phyloP scores from a whole-genome alignment of 2,888 invertebrate species.

The Auanema sp. region DNA sequence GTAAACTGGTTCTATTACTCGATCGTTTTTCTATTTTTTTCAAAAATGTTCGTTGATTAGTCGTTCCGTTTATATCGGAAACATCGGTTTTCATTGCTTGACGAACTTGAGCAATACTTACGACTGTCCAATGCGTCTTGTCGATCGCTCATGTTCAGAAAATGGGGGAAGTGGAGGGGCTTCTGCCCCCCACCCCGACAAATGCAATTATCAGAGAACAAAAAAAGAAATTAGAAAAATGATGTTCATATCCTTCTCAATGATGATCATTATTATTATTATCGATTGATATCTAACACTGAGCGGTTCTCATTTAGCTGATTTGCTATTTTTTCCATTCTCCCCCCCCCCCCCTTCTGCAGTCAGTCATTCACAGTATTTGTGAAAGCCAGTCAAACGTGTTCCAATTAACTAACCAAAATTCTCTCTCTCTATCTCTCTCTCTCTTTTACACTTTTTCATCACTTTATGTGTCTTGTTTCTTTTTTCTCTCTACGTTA shows the following conservation, averaged over 20 bases:
- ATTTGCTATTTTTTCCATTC: background rate
- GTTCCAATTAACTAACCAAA: background rate
- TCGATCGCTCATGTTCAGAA: too few relatives aligned
- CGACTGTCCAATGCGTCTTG: too few relatives aligned
- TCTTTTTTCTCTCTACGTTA: conserved; percentile 1
- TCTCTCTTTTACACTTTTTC: background rate
- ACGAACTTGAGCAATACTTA: too few relatives aligned
- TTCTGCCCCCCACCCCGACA: background rate
- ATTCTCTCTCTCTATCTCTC: conserved; percentile 2
- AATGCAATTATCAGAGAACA: background rate
- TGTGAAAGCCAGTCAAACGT: too few relatives aligned
- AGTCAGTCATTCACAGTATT: too few relatives aligned
- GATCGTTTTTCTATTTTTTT: too few relatives aligned
- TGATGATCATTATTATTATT: background rate
- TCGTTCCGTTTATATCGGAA: too few relatives aligned
- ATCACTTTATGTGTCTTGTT: background rate
- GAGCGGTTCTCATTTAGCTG: background rate
- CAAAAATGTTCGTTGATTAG: too few relatives aligned
- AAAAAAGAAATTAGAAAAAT: background rate
- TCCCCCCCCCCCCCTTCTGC: background rate
- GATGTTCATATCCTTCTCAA: background rate
- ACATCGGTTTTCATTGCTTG: too few relatives aligned
- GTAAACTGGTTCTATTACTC: background rate
- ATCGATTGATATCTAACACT: background rate
- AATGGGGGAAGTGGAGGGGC: too few relatives aligned